Percentiles rank a stretch among this genome's conserved stretches.
These are phyloP conservation scores for Typhlomys cinereus DNA, from an alignment of 2,113 vertebrate genomes.

Conservation along the genomic window DNA sequence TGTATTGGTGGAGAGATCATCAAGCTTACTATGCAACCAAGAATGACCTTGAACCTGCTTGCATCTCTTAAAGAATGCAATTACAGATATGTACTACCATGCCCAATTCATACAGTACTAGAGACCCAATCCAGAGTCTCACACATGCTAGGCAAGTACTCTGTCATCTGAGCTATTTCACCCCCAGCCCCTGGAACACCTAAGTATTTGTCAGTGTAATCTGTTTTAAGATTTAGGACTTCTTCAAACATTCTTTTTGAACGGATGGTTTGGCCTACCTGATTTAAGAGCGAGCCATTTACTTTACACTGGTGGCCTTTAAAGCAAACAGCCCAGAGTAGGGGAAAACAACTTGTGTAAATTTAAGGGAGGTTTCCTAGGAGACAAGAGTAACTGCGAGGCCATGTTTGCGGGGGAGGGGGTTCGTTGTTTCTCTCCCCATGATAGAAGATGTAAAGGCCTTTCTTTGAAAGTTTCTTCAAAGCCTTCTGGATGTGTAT, in stretches of 20 bases:
- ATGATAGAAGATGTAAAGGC: neutral
- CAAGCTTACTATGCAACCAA: neutral
- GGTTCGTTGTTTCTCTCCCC: neutral
- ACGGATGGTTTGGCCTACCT: neutral
- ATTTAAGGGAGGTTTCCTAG: neutral
- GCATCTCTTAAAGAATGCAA: neutral
- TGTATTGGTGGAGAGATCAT: neutral
- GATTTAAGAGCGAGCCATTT: neutral
- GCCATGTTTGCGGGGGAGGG: no score
- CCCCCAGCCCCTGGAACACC: neutral
- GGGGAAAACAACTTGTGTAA: neutral
- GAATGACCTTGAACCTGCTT: neutral
- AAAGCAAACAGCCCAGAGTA: neutral
- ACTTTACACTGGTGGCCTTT: neutral
- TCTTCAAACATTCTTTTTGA: conserved; percentile 19
- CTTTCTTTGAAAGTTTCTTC: neutral
- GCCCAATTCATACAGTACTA: neutral
- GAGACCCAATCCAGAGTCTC: neutral
- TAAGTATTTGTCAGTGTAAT: neutral
- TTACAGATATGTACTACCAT: neutral
- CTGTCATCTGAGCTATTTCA: neutral
- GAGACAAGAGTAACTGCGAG: neutral
- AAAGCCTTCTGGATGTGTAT: neutral
- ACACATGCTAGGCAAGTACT: neutral
- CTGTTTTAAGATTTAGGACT: neutral